These are phyloP conservation scores for Hydrophis major DNA, from an alignment of 2,797 vertebrate genomes.

Conservation along the genomic window DNA sequence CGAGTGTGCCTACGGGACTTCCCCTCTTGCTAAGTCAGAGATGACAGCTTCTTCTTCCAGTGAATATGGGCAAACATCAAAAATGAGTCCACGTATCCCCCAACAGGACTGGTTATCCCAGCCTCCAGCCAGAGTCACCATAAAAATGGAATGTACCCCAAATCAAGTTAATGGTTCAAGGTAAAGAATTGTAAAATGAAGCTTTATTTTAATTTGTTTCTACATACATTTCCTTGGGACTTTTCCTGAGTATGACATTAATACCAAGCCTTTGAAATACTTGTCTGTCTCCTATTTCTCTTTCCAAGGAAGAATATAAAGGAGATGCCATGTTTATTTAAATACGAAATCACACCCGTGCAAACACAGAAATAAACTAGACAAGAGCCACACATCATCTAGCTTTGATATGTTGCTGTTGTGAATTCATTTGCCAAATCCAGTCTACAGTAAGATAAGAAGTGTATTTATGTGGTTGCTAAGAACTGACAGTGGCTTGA, in stretches of 20 bases:
- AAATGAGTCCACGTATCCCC: constrained; percentile 83
- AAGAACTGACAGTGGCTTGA: neutral
- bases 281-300: neutral
- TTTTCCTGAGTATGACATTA: neutral
- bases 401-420: neutral
- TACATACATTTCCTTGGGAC: neutral
- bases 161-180: constrained; percentile 83
- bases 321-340: neutral
- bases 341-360: neutral
- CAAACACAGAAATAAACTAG: neutral
- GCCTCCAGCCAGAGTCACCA: constrained; percentile 78
- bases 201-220: neutral
- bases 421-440: neutral
- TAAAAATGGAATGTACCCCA: constrained; percentile 87
- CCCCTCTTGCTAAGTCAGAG: constrained; percentile 80
- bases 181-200: constrained; percentile 58
- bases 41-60: constrained; percentile 85
- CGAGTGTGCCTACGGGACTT: constrained; percentile 83
- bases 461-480: neutral
- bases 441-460: neutral
- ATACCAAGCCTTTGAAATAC: neutral
- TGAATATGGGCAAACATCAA: constrained; percentile 83
- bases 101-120: constrained; percentile 85
- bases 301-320: neutral
- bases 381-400: neutral